A percentile compares a stretch with the other conserved stretches of the same genome.
phyloP scores from a whole-genome alignment of 2,113 vertebrate species.

The Carassius auratus region DNA sequence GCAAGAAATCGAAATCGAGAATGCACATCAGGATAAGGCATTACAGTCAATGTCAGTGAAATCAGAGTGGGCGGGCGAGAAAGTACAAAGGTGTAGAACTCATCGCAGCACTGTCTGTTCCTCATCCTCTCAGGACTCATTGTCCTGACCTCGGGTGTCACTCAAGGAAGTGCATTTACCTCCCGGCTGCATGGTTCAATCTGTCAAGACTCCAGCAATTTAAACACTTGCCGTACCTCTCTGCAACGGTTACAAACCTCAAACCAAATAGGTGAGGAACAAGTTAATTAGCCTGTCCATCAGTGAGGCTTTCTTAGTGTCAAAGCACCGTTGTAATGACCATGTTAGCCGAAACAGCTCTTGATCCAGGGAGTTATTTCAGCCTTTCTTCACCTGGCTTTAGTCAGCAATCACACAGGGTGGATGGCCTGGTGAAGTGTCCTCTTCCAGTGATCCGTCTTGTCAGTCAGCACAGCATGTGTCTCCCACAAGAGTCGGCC shows the following conservation, averaged over 20 bases:
- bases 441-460: neutral
- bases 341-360: neutral
- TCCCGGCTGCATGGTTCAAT: slow-evolving; percentile 5
- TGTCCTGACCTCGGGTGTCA: slow-evolving; percentile 16
- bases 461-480: neutral
- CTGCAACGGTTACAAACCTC: slow-evolving; percentile 27
- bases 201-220: slow-evolving; percentile 44
- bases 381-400: slow-evolving; percentile 35
- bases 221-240: slow-evolving; percentile 7
- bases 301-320: slow-evolving; percentile 24
- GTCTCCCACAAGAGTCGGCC: neutral
- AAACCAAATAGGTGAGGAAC: slow-evolving; percentile 44
- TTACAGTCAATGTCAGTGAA: neutral
- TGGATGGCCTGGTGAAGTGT: slow-evolving; percentile 1
- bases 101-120: slow-evolving; percentile 27
- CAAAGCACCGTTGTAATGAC: slow-evolving; percentile 4
- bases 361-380: slow-evolving; percentile 30
- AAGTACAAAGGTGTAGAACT: slow-evolving; percentile 5
- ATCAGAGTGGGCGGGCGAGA: neutral
- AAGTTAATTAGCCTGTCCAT: slow-evolving; percentile 59
- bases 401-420: slow-evolving; percentile 29
- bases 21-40: slow-evolving; percentile 17
- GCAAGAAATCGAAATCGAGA: neutral
- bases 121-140: slow-evolving; percentile 32
- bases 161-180: slow-evolving; percentile 49